Evolutionary conservation across 1,140 invertebrate species (phyloP).

Genomic region (Heliconius congener): DNA sequence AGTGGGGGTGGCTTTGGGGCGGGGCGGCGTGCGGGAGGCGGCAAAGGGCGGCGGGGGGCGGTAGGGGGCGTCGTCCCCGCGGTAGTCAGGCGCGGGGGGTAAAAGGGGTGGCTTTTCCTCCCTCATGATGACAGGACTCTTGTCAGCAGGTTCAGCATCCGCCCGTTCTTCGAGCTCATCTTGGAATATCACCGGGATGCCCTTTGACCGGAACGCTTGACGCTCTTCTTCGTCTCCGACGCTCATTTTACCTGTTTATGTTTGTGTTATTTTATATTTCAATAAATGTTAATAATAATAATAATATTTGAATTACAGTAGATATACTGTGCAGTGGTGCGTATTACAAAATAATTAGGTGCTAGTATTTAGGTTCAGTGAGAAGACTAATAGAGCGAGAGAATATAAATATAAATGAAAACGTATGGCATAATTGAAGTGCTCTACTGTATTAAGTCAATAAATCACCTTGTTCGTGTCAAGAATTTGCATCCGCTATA

Average conservation of each 20-base stretch:
- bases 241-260: conserved; percentile 77
- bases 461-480: conserved; percentile 63
- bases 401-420: neutral
- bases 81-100: conserved; percentile 83
- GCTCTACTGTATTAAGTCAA: conserved; percentile 31
- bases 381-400: conserved; percentile 29
- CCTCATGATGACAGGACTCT: conserved; percentile 94
- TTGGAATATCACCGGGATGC: conserved; percentile 96
- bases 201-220: conserved; percentile 92
- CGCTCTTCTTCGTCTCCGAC: conserved; percentile 89
- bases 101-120: conserved; percentile 95
- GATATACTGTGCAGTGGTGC: neutral
- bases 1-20: conserved; percentile 90
- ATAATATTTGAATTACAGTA: neutral
- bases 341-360: conserved; percentile 25
- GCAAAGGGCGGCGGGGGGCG: conserved; percentile 91
- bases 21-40: conserved; percentile 85
- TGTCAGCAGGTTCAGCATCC: conserved; percentile 88
- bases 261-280: neutral
- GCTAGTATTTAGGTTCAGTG: neutral
- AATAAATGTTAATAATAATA: neutral
- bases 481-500: conserved; percentile 66
- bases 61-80: conserved; percentile 84
- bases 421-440: conserved; percentile 23
- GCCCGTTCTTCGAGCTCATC: conserved; percentile 96